phyloP scores from a whole-genome alignment of 2,797 vertebrate species.

The Rhinella marina region DNA sequence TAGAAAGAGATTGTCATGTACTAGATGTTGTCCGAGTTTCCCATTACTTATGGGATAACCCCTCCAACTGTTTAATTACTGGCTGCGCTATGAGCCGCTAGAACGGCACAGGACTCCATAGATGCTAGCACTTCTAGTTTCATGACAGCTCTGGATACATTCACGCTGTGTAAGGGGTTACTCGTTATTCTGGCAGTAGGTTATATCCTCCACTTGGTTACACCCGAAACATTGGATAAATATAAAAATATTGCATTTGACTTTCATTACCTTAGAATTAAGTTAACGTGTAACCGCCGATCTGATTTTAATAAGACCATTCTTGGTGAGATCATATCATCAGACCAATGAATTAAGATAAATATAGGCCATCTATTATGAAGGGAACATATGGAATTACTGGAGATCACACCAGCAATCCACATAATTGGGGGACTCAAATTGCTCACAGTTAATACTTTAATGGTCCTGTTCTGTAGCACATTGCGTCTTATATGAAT shows the following conservation, averaged over 20 bases:
- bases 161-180: background rate
- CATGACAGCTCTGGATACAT: background rate
- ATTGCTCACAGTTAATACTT: background rate
- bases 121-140: background rate
- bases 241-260: background rate
- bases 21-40: too few relatives aligned
- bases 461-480: background rate
- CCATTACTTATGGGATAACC: too few relatives aligned
- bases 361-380: background rate
- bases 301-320: slow-evolving; percentile 17
- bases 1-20: too few relatives aligned
- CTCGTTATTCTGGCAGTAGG: background rate
- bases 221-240: slow-evolving; percentile 37
- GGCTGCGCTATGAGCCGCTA: background rate
- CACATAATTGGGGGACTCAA: background rate
- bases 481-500: background rate
- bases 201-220: slow-evolving; percentile 21
- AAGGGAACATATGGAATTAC: background rate
- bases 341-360: background rate
- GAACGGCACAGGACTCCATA: background rate
- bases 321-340: background rate
- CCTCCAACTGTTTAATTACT: background rate
- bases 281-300: background rate
- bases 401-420: background rate
- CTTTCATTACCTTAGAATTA: background rate